Percentiles rank a stretch among this genome's conserved stretches.
Conservation (phyloP, 2,797 vertebrate genomes). For the Phoebastria nigripes region DNA sequence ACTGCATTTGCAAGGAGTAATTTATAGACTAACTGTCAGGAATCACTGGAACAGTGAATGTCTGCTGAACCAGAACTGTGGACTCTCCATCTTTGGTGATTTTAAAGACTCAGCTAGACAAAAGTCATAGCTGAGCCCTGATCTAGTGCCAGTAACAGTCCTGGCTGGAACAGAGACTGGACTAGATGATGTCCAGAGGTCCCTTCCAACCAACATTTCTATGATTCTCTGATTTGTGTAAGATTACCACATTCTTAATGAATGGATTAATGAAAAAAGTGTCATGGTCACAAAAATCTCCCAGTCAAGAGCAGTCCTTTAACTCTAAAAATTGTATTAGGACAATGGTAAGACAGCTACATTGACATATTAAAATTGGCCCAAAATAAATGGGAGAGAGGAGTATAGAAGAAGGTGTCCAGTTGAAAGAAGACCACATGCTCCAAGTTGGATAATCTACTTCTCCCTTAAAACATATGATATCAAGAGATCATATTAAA, state of each 20-base stretch:
- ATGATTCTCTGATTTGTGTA: background rate
- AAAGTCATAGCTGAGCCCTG: background rate
- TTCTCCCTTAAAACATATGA: background rate
- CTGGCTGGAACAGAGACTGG: background rate
- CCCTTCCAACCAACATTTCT: background rate
- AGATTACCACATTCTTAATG: background rate
- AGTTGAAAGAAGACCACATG: background rate
- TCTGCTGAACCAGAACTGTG: background rate
- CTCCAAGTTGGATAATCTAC: background rate
- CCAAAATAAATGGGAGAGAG: background rate
- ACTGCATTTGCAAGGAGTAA: background rate
- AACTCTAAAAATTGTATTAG: background rate
- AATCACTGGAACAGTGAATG: background rate
- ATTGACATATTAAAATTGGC: background rate
- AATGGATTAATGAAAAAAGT: background rate
- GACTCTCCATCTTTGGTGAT: background rate
- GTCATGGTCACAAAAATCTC: background rate
- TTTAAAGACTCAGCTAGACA: background rate
- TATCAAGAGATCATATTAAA: background rate
- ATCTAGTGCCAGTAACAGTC: background rate
- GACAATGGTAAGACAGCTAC: background rate
- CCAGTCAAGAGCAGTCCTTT: background rate
- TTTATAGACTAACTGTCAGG: background rate
- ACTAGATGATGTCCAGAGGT: background rate
- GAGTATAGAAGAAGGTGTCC: fast-evolving